phyloP scores from a whole-genome alignment of 2,797 vertebrate species.

The Clarias pachynema region DNA sequence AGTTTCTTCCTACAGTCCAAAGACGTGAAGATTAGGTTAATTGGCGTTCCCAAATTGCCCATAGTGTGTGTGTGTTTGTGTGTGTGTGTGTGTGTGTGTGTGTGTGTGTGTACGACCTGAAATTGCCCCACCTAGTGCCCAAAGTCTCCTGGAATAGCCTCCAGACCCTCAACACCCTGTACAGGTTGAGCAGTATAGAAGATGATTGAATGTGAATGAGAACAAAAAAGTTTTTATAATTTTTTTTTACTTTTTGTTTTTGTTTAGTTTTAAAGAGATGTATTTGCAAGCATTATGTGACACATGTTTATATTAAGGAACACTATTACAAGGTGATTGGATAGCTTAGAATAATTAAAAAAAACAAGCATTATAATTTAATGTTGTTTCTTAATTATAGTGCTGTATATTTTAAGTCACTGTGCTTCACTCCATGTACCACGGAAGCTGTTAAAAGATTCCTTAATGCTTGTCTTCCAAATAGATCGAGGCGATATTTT shows the following conservation, averaged over 20 bases:
- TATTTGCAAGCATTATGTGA: neutral
- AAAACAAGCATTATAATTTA: neutral
- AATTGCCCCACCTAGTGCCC: too few relatives aligned
- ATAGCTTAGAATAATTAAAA: neutral
- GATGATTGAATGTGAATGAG: too few relatives aligned
- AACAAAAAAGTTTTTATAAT: neutral
- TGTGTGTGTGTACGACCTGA: too few relatives aligned
- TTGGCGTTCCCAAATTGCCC: too few relatives aligned
- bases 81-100: too few relatives aligned
- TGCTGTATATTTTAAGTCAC: neutral
- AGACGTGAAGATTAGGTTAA: too few relatives aligned
- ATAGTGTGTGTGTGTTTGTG: too few relatives aligned
- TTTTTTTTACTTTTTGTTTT: too few relatives aligned
- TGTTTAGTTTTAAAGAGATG: neutral
- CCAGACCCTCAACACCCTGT: neutral
- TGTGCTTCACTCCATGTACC: neutral
- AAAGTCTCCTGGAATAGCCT: too few relatives aligned
- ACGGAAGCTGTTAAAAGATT: neutral
- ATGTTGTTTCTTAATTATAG: neutral
- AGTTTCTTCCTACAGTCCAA: too few relatives aligned
- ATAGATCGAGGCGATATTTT: neutral
- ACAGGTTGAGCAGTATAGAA: too few relatives aligned
- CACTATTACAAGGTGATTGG: neutral
- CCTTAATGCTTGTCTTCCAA: neutral
- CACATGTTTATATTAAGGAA: neutral